Evolutionary conservation across 2,113 vertebrate species (phyloP), one percentile per base, ranked within the genome.

Genomic region (Dipodomys ordii): DNA sequence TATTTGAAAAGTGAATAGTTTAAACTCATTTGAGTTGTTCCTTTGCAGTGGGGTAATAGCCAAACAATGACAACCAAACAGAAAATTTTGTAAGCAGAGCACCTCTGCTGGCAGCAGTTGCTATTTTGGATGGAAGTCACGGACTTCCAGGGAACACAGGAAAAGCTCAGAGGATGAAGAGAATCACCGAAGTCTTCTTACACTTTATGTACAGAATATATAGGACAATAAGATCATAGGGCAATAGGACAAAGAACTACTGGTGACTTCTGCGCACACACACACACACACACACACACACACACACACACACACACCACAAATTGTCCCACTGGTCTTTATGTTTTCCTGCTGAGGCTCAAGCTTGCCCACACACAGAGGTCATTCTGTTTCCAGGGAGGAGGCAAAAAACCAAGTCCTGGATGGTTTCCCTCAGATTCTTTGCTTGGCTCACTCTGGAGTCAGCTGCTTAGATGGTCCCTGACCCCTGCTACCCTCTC

Each of bases 1-100:
- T 97, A 97, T 97, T 97, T 97, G 96, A 92, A 93, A 97, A 97
- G 96, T 32, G 88, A 97, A 97, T 97, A 97, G 96, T 97, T 97
- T 97, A 97, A 96, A 95, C 94, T 97, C 96, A 95, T 95, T 94
- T 44, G 87, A 94, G 88, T 72, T 96, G 90, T 96, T 96, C 93
- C 93, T 96, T 96, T 95, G 91, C 90, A 80, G 78, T 95, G 92
- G 71, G 53, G 91, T 87, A 95, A 96, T 90, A 96, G 82, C 88
- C 94, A 96, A 97, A 97, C 76, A 97, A 79, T 86, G 85, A 95
- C 93, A 94, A 92, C 79, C 85, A 96, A 95, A 96, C 82, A 96
- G 93, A 91, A 94, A 88, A 64, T 96, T 96, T 96, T 96, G 96
- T 87, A 97, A 97, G 87, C 78, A 35, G 83, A 87, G 62, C 39